Percentiles rank a stretch among this genome's conserved stretches.
Evolutionary conservation across 2,888 invertebrate species (phyloP).

Genomic region (Nemurella pictetii): DNA sequence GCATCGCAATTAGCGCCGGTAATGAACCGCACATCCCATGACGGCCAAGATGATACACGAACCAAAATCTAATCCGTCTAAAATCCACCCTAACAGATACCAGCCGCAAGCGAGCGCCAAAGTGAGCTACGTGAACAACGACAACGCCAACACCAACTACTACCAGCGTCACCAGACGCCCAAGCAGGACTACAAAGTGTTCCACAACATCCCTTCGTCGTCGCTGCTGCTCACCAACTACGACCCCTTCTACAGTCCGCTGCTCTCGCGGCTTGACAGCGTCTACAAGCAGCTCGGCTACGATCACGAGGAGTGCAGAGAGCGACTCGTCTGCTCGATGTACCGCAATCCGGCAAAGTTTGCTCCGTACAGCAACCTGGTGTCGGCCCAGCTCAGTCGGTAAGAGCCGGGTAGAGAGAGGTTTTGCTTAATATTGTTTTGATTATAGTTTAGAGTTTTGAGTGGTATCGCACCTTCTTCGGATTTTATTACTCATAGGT

Average conservation of each 20-base stretch:
- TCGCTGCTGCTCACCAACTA: conserved; percentile 81
- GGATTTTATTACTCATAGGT: background rate
- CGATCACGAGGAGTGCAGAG: conserved; percentile 71
- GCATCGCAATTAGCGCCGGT: too few species aligned
- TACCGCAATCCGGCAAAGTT: conserved; percentile 81
- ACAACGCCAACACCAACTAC: conserved; percentile 52
- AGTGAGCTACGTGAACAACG: conserved; percentile 38
- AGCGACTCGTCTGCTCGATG: conserved; percentile 80
- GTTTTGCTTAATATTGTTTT: background rate
- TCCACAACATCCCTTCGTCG: conserved; percentile 84
- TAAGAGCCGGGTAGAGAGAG: conserved; percentile 56
- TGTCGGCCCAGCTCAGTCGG: conserved; percentile 88
- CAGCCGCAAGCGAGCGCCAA: conserved; percentile 54
- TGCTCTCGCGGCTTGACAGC: conserved; percentile 70
- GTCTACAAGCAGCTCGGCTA: conserved; percentile 57
- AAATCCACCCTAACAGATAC: conserved; percentile 34
- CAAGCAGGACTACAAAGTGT: conserved; percentile 74
- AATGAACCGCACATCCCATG: too few species aligned
- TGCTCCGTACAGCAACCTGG: conserved; percentile 83
- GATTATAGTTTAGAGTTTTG: background rate
- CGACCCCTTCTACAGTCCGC: conserved; percentile 84
- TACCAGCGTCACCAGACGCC: conserved; percentile 59
- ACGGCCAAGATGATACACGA: too few species aligned
- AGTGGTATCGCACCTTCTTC: background rate
- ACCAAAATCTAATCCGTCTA: too few species aligned